Evolutionary conservation across 2,113 vertebrate genomes (phyloP).

Genomic region (Herpetotheres cachinnans): DNA sequence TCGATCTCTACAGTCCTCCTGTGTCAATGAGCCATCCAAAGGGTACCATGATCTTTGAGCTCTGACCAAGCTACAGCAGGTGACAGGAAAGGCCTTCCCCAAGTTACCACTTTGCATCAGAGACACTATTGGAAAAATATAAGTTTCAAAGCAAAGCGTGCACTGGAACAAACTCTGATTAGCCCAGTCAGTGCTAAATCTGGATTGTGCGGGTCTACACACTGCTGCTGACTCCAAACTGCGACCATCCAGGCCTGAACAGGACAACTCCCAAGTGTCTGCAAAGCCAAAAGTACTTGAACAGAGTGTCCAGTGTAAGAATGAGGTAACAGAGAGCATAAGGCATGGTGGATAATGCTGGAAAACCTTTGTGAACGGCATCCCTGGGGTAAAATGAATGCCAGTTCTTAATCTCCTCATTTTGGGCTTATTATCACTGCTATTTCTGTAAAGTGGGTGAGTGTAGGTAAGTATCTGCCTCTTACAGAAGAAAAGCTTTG

Average conservation of each 20-base stretch:
- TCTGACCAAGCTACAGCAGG: background rate
- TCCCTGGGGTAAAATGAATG: background rate
- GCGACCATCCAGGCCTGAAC: background rate
- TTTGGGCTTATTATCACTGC: background rate
- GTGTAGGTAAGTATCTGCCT: slow-evolving; percentile 8
- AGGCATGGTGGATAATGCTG: background rate
- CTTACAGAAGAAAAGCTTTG: background rate
- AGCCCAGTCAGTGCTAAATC: background rate
- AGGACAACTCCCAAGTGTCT: background rate
- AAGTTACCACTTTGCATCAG: background rate
- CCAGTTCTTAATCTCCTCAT: background rate
- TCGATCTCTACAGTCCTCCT: background rate
- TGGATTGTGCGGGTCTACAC: background rate
- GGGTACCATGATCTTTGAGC: background rate
- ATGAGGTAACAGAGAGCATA: fast-evolving
- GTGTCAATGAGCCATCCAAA: background rate
- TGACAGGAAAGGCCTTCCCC: background rate
- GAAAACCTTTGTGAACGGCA: background rate
- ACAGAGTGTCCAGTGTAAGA: background rate
- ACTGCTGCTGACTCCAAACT: background rate
- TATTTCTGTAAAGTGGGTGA: slow-evolving; percentile 4
- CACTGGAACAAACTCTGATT: background rate
- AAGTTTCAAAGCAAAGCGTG: background rate
- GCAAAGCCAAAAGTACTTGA: background rate
- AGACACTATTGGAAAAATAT: fast-evolving